A percentile compares a stretch with the other conserved stretches of the same genome.
Evolutionary conservation across 2,888 invertebrate species (phyloP).

Genomic region (Gastrophysa polygoni): DNA sequence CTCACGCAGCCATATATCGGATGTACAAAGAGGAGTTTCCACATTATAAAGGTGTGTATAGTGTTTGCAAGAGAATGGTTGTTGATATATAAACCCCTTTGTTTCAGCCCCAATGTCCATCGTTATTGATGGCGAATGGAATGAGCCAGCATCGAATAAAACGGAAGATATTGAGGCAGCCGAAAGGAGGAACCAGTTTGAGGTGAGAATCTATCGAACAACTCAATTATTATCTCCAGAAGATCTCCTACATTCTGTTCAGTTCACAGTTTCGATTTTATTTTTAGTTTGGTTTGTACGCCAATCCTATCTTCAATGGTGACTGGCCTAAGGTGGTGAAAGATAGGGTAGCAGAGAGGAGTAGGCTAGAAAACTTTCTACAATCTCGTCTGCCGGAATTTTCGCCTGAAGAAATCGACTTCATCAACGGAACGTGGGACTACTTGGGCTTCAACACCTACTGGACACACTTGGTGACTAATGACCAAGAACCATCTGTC

Average conservation of each 20-base stretch:
- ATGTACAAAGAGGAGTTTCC: slow-evolving; percentile 66
- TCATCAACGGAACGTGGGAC: slow-evolving; percentile 69
- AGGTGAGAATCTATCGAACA: too few species aligned
- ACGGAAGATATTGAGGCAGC: slow-evolving; percentile 65
- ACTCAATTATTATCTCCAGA: too few species aligned
- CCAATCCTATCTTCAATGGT: slow-evolving; percentile 66
- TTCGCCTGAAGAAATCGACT: slow-evolving; percentile 64
- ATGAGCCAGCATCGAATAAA: slow-evolving; percentile 52
- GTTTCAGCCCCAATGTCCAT: slow-evolving; percentile 22
- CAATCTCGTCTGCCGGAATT: slow-evolving; percentile 69
- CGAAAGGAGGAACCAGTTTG: slow-evolving; percentile 63
- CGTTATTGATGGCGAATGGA: slow-evolving; percentile 21
- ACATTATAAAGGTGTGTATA: slow-evolving; percentile 48
- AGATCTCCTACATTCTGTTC: too few species aligned
- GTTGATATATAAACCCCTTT: too few species aligned
- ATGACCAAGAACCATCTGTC: slow-evolving; percentile 6
- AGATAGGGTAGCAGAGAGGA: slow-evolving; percentile 63
- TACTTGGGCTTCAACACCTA: slow-evolving; percentile 76
- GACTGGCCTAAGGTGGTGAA: slow-evolving; percentile 73
- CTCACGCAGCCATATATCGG: slow-evolving; percentile 71
- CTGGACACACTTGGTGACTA: slow-evolving; percentile 62
- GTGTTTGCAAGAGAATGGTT: too few species aligned
- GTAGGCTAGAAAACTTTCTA: slow-evolving; percentile 55
- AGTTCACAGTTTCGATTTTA: too few species aligned
- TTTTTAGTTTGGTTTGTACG: slow-evolving; percentile 40